phyloP scores from a whole-genome alignment of 2,888 invertebrate genomes.

The Sinodicranocentrus sp. region DNA sequence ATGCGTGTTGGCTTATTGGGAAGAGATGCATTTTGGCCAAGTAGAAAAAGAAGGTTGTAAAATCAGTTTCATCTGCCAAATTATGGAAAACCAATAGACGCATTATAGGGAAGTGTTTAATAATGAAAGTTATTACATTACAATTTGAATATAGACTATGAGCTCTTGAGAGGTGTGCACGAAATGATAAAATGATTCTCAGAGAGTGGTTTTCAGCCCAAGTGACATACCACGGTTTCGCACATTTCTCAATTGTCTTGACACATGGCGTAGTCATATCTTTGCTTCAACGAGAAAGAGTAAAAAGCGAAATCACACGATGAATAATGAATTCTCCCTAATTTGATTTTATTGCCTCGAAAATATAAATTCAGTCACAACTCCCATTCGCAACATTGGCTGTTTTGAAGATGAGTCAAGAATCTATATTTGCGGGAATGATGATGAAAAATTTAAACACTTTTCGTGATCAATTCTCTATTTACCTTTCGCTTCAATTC shows the following conservation, averaged over 20 bases:
- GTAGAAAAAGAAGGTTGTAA: conserved; percentile 25
- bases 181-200: too few relatives aligned
- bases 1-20: conserved; percentile 15
- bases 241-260: too few relatives aligned
- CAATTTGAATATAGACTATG: too few relatives aligned
- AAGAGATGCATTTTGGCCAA: conserved; percentile 32
- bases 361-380: not conserved
- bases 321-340: conserved; percentile 39
- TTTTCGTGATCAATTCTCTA: not conserved
- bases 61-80: conserved; percentile 43
- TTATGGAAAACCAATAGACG: conserved; percentile 45
- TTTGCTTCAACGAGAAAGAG: not conserved
- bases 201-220: too few relatives aligned
- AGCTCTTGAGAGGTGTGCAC: too few relatives aligned
- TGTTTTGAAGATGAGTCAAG: too few relatives aligned
- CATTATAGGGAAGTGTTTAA: conserved; percentile 38
- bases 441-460: too few relatives aligned
- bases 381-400: too few relatives aligned
- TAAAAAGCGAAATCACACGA: conserved; percentile 38
- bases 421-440: too few relatives aligned
- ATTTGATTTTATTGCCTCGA: conserved; percentile 47
- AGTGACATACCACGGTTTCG: too few relatives aligned
- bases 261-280: too few relatives aligned
- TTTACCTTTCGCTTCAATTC: conserved; percentile 10
- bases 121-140: conserved; percentile 24